Conservation (phyloP, 2,888 invertebrate genomes). For the Rhamphomyia laevipes region DNA sequence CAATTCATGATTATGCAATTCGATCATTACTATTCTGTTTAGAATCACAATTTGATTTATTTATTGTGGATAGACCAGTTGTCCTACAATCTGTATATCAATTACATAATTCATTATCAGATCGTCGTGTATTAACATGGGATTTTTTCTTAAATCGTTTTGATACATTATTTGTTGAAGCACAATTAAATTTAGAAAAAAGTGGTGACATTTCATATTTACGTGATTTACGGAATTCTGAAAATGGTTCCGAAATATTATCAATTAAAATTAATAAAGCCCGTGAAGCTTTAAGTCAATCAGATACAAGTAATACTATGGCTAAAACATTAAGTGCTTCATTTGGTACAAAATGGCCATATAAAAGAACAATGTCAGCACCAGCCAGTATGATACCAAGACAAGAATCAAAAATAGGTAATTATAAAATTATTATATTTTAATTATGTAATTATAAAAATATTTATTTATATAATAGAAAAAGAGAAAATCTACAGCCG, state of each 20-base stretch:
- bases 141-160: constrained; percentile 96
- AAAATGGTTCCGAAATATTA: constrained; percentile 75
- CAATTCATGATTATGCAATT: constrained; percentile 80
- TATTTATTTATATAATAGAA: constrained; percentile 31
- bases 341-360: constrained; percentile 88
- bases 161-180: constrained; percentile 90
- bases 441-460: not conserved
- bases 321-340: constrained; percentile 72
- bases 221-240: constrained; percentile 79
- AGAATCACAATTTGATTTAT: constrained; percentile 96
- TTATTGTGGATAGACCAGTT: constrained; percentile 92
- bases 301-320: constrained; percentile 50
- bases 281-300: constrained; percentile 71
- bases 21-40: constrained; percentile 83
- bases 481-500: constrained; percentile 81
- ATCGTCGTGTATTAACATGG: constrained; percentile 86
- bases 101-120: constrained; percentile 83
- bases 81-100: constrained; percentile 92
- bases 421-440: constrained; percentile 7
- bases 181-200: constrained; percentile 82
- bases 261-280: constrained; percentile 78
- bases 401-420: constrained; percentile 59
- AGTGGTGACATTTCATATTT: constrained; percentile 72
- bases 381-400: constrained; percentile 72
- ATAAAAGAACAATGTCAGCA: constrained; percentile 88